These are phyloP conservation scores for Chlorodrepanis virens DNA, from an alignment of 2,113 vertebrate genomes.

Conservation along the genomic window DNA sequence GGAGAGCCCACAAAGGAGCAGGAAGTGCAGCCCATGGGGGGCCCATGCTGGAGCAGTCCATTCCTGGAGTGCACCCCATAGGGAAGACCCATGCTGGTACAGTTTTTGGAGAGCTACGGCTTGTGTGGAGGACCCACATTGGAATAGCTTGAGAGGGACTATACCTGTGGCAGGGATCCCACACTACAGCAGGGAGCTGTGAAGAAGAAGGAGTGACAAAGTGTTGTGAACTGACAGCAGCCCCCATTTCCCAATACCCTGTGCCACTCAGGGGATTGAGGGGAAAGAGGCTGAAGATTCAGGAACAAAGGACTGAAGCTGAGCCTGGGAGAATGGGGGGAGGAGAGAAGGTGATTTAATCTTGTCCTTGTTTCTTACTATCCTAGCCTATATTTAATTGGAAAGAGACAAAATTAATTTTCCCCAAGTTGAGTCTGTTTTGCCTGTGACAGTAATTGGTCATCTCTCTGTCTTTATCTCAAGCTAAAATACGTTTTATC, in stretches of 20 bases:
- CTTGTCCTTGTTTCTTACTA: neutral
- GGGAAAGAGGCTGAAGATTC: neutral
- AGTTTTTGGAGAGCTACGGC: neutral
- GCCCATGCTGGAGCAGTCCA: neutral
- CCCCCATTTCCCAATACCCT: neutral
- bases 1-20: neutral
- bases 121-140: neutral
- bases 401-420: neutral
- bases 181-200: neutral
- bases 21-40: neutral
- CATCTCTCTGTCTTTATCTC: neutral
- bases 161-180: fast-evolving
- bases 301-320: neutral
- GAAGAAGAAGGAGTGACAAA: neutral
- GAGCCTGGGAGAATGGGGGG: neutral
- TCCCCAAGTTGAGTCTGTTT: neutral
- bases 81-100: too few relatives aligned
- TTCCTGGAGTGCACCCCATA: fast-evolving
- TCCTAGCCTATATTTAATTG: neutral
- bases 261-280: fast-evolving
- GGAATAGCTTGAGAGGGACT: neutral
- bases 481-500: neutral
- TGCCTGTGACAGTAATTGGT: neutral
- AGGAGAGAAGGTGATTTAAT: neutral
- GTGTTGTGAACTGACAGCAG: neutral